Evolutionary conservation across 37 sponge, comb jelly and placozoan genomes (phyloP).

Genomic region (Mnemiopsis leidyi): DNA sequence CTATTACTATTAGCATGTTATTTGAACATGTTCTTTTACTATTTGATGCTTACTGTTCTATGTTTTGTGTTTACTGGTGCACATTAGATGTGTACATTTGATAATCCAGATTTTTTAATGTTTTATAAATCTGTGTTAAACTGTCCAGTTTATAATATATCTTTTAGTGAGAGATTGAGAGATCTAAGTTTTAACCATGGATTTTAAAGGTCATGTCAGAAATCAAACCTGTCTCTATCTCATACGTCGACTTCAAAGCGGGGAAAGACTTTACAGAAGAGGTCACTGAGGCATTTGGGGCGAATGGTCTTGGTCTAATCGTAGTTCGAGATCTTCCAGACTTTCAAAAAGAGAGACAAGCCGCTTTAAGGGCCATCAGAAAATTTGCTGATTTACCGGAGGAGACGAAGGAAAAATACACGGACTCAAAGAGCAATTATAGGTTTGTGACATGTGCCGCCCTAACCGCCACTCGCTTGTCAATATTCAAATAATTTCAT

Average conservation of each 20-base stretch:
- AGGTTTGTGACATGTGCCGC: neutral
- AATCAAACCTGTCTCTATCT: neutral
- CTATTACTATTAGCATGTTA: too few species aligned
- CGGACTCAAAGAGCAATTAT: neutral
- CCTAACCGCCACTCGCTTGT: too few species aligned
- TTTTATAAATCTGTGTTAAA: too few species aligned
- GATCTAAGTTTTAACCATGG: neutral
- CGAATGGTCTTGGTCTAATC: neutral
- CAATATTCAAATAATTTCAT: too few species aligned
- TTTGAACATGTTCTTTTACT: too few species aligned
- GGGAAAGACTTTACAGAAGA: slow-evolving; percentile 17
- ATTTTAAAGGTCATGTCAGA: neutral
- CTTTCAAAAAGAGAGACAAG: neutral
- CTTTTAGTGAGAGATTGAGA: too few species aligned
- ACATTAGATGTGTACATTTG: too few species aligned
- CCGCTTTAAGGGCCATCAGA: neutral
- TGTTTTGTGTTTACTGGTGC: too few species aligned
- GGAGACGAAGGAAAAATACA: neutral
- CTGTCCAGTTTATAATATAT: too few species aligned
- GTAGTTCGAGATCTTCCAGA: neutral
- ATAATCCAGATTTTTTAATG: too few species aligned
- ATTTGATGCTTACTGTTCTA: too few species aligned
- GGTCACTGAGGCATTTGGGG: neutral
- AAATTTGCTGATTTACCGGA: neutral
- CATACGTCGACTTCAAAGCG: neutral